Evolutionary conservation across 2,113 vertebrate species (phyloP), one percentile per base, ranked within the genome.

Genomic region (Hemichromis elongatus): DNA sequence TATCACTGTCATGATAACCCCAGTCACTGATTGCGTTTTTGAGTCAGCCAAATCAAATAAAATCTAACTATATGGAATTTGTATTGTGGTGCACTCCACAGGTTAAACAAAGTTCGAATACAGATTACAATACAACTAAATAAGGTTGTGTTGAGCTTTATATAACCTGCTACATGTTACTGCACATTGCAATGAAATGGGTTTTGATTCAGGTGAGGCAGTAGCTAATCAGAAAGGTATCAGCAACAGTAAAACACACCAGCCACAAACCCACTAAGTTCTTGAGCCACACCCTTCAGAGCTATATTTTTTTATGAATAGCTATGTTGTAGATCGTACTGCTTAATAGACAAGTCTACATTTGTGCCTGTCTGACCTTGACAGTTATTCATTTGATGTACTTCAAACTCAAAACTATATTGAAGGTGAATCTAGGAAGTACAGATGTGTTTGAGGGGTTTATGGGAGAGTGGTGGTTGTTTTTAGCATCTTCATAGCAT

Each of bases 381-480:
- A 18, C 40, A 47, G 24, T 4, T 50, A 28, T 47, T 28, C 18
- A 47, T 7, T 24, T 19, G 42, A 28, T 73, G 18, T 73, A 5
- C 16, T 50, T 73, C 24, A 30, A 42, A 30, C 16, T 50, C 16
- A 28, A 50, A 30, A 1, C 4, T 50, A 47, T 50, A 30, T 28
- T 30, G 24, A 50, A 16, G 42, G 42, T 8, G 13, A 50, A 73
- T 73, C 9, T 28, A 50, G 42, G 42, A 30, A 13, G 26, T 5
- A 50, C 26, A 75, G 68, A 75, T 24, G 50, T 2, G 1, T 75
- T 75, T 30, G 16, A 75, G 8, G 8, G 42, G 42, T 73, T 73
- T 0, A 5, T 73, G 9, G 40, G 28, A 24, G 68, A 0, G 18
- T 30, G 42, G 14, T 47, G 40, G 40, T 42, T 1, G 0, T 73